Percentiles rank a stretch among this genome's conserved stretches.
phyloP scores from a whole-genome alignment of 2,888 invertebrate species.

The Podabrus alpinus region DNA sequence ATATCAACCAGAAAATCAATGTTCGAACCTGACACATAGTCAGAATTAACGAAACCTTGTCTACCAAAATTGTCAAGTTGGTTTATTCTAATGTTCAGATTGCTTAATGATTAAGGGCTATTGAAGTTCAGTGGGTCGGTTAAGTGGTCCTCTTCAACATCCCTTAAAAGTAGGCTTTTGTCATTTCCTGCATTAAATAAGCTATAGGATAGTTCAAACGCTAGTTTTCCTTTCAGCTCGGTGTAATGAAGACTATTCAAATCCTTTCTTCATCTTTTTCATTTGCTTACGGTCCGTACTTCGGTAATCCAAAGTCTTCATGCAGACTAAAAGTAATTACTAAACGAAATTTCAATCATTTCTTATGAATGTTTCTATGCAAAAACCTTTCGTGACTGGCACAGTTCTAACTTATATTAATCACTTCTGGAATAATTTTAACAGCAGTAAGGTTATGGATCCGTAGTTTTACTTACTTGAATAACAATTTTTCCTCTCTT shows the following conservation, averaged over 20 bases:
- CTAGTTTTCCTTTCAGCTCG: neutral
- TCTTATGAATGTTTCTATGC: neutral
- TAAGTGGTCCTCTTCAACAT: neutral
- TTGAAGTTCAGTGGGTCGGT: neutral
- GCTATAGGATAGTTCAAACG: neutral
- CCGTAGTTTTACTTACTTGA: neutral
- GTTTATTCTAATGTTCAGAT: neutral
- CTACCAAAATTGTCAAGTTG: neutral
- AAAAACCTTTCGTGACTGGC: neutral
- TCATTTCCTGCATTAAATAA: neutral
- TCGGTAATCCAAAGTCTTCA: neutral
- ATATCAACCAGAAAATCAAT: too few species aligned
- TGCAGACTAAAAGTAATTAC: neutral
- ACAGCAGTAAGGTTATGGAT: neutral
- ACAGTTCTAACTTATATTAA: neutral
- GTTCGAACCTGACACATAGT: too few species aligned
- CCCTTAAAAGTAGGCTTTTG: neutral
- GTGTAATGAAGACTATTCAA: neutral
- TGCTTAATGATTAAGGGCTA: neutral
- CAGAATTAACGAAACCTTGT: neutral
- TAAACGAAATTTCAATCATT: neutral
- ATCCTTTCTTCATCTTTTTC: neutral
- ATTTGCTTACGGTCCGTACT: neutral
- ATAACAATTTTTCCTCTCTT: neutral
- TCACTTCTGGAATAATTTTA: neutral